phyloP scores from a whole-genome alignment of 92 coral and sea anemone genomes.

The Actinostola sp. region DNA sequence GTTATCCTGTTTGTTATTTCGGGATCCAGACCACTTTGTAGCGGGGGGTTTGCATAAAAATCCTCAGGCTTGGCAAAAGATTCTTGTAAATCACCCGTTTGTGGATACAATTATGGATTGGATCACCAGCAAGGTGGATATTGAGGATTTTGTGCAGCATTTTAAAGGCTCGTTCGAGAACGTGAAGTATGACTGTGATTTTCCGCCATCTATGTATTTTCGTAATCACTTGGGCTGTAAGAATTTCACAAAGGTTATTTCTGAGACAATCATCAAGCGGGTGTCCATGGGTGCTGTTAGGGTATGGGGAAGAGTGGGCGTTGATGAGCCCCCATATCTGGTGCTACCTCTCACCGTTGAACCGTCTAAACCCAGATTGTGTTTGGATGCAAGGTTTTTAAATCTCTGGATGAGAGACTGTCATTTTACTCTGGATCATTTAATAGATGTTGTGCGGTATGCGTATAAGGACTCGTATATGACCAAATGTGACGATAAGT shows the following conservation, averaged over 20 bases:
- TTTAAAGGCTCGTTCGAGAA: not conserved
- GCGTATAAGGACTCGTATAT: conserved; percentile 23
- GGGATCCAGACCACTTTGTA: too few species aligned
- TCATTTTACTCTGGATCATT: conserved; percentile 40
- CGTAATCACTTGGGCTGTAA: not conserved
- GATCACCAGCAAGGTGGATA: not conserved
- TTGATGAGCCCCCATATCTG: conserved; percentile 28
- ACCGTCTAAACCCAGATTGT: conserved; percentile 53
- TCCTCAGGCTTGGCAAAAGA: conserved; percentile 14
- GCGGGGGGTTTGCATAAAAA: conserved; percentile 20
- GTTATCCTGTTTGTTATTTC: too few species aligned
- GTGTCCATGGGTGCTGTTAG: conserved; percentile 23
- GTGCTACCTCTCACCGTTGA: conserved; percentile 50
- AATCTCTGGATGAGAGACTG: conserved; percentile 48
- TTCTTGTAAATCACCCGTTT: conserved; percentile 3
- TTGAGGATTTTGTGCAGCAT: not conserved
- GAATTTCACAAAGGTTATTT: conserved; percentile 20
- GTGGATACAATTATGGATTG: not conserved
- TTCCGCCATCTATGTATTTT: not conserved
- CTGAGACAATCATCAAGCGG: conserved; percentile 8
- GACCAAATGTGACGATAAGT: conserved; percentile 44
- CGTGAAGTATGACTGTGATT: not conserved
- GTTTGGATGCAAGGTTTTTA: conserved; percentile 42
- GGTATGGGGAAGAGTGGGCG: conserved; percentile 37
- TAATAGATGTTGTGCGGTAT: conserved; percentile 35